A percentile compares a stretch with the other conserved stretches of the same genome.
These are phyloP conservation scores for Tyria jacobaeae DNA, from an alignment of 2,888 invertebrate species.

Conservation along the genomic window DNA sequence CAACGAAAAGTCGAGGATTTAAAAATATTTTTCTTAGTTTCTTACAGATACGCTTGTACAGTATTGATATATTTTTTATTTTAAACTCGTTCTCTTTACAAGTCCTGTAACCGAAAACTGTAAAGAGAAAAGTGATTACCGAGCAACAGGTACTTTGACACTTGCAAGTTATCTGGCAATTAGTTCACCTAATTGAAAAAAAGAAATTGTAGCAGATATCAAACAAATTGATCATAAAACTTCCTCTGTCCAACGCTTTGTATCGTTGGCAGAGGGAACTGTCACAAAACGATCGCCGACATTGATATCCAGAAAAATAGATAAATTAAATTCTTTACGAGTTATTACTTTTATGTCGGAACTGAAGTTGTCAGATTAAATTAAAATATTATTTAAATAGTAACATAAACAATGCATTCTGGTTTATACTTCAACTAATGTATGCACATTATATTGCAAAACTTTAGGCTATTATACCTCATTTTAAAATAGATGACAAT, in stretches of 20 bases:
- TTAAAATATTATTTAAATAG: not conserved
- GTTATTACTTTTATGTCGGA: slow-evolving; percentile 2
- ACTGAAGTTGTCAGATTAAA: not conserved
- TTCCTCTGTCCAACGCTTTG: slow-evolving; percentile 3
- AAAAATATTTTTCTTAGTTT: slow-evolving; percentile 8
- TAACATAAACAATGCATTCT: not conserved
- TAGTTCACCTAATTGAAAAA: slow-evolving; percentile 19
- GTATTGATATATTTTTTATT: too few species aligned
- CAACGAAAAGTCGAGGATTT: slow-evolving; percentile 12
- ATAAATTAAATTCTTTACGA: slow-evolving; percentile 8
- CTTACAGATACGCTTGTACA: not conserved
- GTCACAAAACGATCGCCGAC: slow-evolving; percentile 4
- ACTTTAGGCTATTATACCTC: not conserved
- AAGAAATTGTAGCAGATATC: not conserved
- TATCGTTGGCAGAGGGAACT: slow-evolving; percentile 7
- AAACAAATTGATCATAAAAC: slow-evolving; percentile 16
- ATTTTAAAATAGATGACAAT: not conserved
- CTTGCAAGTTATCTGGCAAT: slow-evolving; percentile 23
- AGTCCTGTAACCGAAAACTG: slow-evolving; percentile 4
- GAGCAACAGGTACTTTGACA: slow-evolving; percentile 25
- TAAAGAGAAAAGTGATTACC: slow-evolving; percentile 2
- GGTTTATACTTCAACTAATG: not conserved
- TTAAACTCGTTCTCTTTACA: too few species aligned
- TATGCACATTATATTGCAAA: not conserved
- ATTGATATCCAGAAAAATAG: slow-evolving; percentile 3